A percentile compares a stretch with the other conserved stretches of the same genome.
Conservation (phyloP, 2,113 vertebrate genomes). For the Notarius lentiginosus region DNA sequence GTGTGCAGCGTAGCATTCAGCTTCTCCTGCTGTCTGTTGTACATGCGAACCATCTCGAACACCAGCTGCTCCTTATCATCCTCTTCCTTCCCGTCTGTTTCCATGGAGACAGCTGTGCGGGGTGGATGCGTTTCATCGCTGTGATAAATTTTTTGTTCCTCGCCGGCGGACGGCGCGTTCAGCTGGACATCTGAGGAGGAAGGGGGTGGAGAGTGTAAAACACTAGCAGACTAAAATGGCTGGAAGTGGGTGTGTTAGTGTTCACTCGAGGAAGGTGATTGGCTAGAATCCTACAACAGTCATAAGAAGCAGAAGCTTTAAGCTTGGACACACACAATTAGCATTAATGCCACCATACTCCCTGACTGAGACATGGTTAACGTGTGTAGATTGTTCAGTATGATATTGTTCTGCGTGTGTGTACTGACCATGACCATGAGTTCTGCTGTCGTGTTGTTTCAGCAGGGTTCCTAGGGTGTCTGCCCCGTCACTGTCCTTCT, state of each 20-base stretch:
- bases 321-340: background rate
- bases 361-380: too few relatives aligned
- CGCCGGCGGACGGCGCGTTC: slow-evolving; percentile 62
- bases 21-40: slow-evolving; percentile 91
- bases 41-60: slow-evolving; percentile 96
- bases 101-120: slow-evolving; percentile 62
- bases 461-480: slow-evolving; percentile 75
- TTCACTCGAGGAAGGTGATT: background rate
- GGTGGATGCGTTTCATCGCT: slow-evolving; percentile 65
- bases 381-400: slow-evolving; percentile 1
- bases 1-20: slow-evolving; percentile 89
- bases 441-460: slow-evolving; percentile 77
- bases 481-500: slow-evolving; percentile 74
- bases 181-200: slow-evolving; percentile 72
- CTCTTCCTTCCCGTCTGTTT: slow-evolving; percentile 80
- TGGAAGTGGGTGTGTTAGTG: background rate
- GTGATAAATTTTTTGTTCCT: slow-evolving; percentile 76
- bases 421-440: slow-evolving; percentile 73
- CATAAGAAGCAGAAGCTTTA: background rate
- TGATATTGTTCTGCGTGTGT: slow-evolving; percentile 19
- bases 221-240: too few relatives aligned
- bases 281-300: background rate
- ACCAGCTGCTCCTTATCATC: slow-evolving; percentile 96
- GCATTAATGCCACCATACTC: background rate
- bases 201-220: slow-evolving; percentile 16